Percentiles rank a stretch among this genome's conserved stretches.
Evolutionary conservation across 2,888 invertebrate species (phyloP).

Genomic region (Cantharis rufa): DNA sequence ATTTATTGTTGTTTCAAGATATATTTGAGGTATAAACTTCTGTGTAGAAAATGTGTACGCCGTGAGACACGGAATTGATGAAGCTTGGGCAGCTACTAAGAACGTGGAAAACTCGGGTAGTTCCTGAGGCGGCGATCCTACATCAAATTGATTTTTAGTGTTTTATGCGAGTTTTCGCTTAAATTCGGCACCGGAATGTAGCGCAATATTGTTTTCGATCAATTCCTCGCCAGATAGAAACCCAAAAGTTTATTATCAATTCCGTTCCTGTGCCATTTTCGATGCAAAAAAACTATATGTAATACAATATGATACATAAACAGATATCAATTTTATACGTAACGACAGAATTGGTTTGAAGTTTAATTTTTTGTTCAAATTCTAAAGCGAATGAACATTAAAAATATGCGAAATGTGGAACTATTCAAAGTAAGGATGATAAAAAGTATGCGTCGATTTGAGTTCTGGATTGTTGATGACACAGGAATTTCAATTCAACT

Average conservation of each 20-base stretch:
- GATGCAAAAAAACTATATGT: neutral
- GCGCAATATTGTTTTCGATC: constrained; percentile 27
- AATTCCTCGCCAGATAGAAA: constrained; percentile 1
- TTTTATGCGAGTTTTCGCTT: constrained; percentile 23
- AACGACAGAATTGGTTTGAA: neutral
- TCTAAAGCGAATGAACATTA: neutral
- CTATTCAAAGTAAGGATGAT: neutral
- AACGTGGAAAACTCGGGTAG: constrained; percentile 20
- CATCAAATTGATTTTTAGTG: constrained; percentile 30
- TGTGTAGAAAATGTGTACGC: constrained; percentile 20
- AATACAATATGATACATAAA: neutral
- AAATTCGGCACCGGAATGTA: constrained; percentile 16
- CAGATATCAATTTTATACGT: neutral
- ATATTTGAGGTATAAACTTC: constrained; percentile 22
- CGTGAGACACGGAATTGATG: constrained; percentile 13
- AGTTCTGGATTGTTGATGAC: neutral
- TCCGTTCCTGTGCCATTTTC: neutral
- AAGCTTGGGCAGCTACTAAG: constrained; percentile 23
- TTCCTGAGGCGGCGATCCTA: constrained; percentile 25
- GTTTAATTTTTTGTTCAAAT: neutral
- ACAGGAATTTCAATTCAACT: neutral
- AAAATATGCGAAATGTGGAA: neutral
- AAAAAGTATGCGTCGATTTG: neutral
- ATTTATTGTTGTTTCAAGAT: constrained; percentile 17
- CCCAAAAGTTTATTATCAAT: neutral